Conservation (phyloP, 2,888 invertebrate species). For the Eupithecia exiguata region DNA sequence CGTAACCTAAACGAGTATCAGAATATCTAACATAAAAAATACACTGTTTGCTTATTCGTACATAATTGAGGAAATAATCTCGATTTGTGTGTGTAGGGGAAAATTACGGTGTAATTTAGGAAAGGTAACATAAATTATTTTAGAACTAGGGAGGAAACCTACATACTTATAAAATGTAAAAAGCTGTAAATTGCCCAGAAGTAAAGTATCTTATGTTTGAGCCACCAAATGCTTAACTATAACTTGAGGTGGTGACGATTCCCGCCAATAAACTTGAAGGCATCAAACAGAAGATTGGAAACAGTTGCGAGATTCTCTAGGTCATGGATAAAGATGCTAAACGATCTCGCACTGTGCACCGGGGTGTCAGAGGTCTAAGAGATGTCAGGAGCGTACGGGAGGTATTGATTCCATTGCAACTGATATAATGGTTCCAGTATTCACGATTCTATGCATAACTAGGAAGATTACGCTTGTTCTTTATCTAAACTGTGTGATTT, state of each 20-base stretch:
- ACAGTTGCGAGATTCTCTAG: conserved; percentile 74
- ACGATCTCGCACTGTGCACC: conserved; percentile 77
- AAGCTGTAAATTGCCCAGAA: conserved; percentile 79
- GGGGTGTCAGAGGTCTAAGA: conserved; percentile 81
- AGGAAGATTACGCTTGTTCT: background rate
- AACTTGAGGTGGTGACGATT: conserved; percentile 68
- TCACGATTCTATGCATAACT: conserved; percentile 52
- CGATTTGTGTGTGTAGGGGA: background rate
- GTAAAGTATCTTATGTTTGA: conserved; percentile 82
- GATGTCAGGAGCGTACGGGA: conserved; percentile 81
- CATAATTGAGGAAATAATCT: background rate
- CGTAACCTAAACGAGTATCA: background rate
- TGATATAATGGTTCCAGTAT: conserved; percentile 62
- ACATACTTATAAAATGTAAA: conserved; percentile 35
- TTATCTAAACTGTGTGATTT: background rate
- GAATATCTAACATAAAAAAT: background rate
- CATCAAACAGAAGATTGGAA: conserved; percentile 80
- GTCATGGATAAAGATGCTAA: conserved; percentile 47
- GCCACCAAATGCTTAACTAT: conserved; percentile 61
- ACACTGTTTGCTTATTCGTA: background rate
- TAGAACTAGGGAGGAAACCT: background rate
- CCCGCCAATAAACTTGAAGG: conserved; percentile 68
- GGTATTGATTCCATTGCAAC: conserved; percentile 55
- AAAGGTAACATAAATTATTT: background rate
- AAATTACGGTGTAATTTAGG: background rate